Evolutionary conservation across 2,797 vertebrate genomes (phyloP).

Genomic region (Hephaestus fuliginosus): DNA sequence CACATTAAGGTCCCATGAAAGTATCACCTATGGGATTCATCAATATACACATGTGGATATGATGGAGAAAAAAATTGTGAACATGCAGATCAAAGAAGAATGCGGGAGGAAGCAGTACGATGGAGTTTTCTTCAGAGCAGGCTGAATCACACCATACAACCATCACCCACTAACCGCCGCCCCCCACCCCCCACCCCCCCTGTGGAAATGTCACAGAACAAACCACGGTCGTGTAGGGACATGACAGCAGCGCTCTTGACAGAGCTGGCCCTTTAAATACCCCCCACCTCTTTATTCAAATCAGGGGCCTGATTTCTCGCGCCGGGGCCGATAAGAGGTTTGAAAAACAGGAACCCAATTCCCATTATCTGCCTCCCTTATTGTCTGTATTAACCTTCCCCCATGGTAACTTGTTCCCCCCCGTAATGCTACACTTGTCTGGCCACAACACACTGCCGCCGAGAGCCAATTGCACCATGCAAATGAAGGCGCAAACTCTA

Average conservation of each 20-base stretch:
- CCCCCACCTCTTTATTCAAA: conserved; percentile 84
- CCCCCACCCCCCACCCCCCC: background rate
- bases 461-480: conserved; percentile 95
- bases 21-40: background rate
- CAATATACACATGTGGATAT: background rate
- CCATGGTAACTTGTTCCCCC: conserved; percentile 92
- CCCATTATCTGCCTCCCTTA: conserved; percentile 91
- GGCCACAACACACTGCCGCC: conserved; percentile 92
- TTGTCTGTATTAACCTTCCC: conserved; percentile 96
- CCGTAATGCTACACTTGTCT: conserved; percentile 96
- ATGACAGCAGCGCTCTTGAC: conserved; percentile 61
- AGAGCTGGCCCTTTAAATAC: conserved; percentile 81
- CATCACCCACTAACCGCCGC: background rate
- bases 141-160: conserved; percentile 12
- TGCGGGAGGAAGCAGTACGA: background rate
- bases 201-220: conserved; percentile 67
- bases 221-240: conserved; percentile 60
- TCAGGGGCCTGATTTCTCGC: conserved; percentile 84
- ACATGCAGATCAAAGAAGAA: background rate
- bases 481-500: conserved; percentile 91
- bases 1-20: background rate
- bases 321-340: conserved; percentile 87
- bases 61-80: background rate
- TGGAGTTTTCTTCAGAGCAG: conserved; percentile 13
- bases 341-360: conserved; percentile 91